A percentile compares a stretch with the other conserved stretches of the same genome.
phyloP scores from a whole-genome alignment of 2,797 vertebrate genomes.

The Ctenochaetus hawaiiensis region DNA sequence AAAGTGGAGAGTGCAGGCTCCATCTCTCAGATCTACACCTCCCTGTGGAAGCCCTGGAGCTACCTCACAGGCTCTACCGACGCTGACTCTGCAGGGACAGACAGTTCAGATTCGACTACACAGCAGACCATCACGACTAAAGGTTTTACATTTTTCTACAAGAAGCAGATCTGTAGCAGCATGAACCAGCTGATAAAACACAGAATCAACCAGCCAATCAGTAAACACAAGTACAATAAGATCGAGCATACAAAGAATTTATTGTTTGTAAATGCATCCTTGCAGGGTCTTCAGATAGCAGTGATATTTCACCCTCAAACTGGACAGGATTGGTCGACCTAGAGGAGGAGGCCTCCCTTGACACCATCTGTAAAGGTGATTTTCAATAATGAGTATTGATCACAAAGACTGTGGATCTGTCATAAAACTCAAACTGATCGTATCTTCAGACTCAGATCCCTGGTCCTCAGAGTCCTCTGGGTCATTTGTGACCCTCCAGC shows the following conservation, averaged over 20 bases:
- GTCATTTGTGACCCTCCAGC: conserved; percentile 74
- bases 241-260: not conserved
- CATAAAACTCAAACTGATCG: not conserved
- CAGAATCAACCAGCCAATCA: not conserved
- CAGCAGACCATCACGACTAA: conserved; percentile 47
- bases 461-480: conserved; percentile 75
- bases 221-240: not conserved
- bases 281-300: conserved; percentile 38
- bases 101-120: conserved; percentile 50
- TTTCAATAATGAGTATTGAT: conserved; percentile 16
- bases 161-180: conserved; percentile 13
- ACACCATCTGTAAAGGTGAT: conserved; percentile 59
- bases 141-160: conserved; percentile 66
- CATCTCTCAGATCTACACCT: conserved; percentile 80
- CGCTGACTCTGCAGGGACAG: conserved; percentile 57
- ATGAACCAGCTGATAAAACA: conserved; percentile 17
- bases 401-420: not conserved
- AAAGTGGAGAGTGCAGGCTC: conserved; percentile 67
- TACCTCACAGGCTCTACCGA: conserved; percentile 74
- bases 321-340: conserved; percentile 85
- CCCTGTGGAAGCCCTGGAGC: conserved; percentile 84
- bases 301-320: conserved; percentile 63
- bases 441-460: conserved; percentile 68
- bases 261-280: not conserved
- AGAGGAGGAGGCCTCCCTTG: conserved; percentile 64